Evolutionary conservation across 2,888 invertebrate species (phyloP).

Genomic region (Tinea pellionella): DNA sequence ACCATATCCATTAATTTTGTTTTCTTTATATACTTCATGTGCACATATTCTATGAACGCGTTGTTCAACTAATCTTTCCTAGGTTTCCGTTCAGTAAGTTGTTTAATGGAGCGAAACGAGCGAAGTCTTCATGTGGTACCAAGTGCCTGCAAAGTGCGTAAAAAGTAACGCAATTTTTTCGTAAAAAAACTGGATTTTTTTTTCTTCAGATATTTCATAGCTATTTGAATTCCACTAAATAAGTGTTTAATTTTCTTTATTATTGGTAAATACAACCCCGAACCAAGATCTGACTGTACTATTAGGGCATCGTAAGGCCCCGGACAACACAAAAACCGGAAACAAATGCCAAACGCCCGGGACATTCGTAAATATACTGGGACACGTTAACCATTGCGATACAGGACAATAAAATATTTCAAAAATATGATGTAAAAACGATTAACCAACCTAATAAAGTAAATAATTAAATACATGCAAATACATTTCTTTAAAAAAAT

Average conservation of each 20-base stretch:
- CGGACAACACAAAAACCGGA: too few species aligned
- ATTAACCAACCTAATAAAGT: too few species aligned
- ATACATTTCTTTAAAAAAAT: too few species aligned
- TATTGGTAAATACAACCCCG: too few species aligned
- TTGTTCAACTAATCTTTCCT: slow-evolving; percentile 12
- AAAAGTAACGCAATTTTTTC: not conserved
- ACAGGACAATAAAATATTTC: too few species aligned
- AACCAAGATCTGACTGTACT: too few species aligned
- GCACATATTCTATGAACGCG: slow-evolving; percentile 10
- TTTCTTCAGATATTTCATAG: not conserved
- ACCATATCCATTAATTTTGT: not conserved
- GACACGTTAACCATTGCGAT: too few species aligned
- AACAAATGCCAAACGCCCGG: too few species aligned
- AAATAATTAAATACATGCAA: too few species aligned
- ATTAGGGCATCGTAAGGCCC: too few species aligned
- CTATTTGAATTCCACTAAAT: not conserved
- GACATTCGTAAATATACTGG: too few species aligned
- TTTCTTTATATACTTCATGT: not conserved
- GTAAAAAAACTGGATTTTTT: not conserved
- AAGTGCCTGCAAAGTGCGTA: not conserved
- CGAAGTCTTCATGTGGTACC: slow-evolving; percentile 2
- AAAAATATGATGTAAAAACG: too few species aligned
- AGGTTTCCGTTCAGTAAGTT: slow-evolving; percentile 11
- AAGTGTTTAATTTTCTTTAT: not conserved
- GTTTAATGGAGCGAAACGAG: slow-evolving; percentile 11